Base-by-base conservation (phyloP, 1,140 invertebrate genomes). In the Drosophila athabasca region DNA sequence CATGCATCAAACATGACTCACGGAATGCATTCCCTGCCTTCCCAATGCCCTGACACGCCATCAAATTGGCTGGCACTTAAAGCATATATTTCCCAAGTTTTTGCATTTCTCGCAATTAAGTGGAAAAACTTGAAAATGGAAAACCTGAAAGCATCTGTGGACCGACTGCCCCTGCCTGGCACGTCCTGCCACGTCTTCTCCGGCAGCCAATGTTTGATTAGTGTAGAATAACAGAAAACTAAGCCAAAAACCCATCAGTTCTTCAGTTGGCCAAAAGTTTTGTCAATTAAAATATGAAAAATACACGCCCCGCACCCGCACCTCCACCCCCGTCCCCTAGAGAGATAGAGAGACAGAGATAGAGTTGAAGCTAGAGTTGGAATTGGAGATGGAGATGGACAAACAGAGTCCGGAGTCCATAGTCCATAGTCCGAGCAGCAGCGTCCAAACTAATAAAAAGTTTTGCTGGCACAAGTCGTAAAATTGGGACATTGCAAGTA, bases 211-310 rank as follows among this genome's bases (percentile, higher is more conserved):
- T 45, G 58, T 74, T 64, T 64, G 70, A 59, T 79, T 75, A 75
- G 62, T 49, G 46, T 57, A 24, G 45, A 62, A 76, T 81, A 87
- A 85, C 65, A 79, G 55, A 83, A 13, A 83, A 84, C 76, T 79
- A 67, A 50, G 45, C 59, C 50, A 74, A 67, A 80, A 87, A 71
- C 74, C 82, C 82, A 85, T 87, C 81, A 87, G 73, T 62, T 74
- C 67, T 49, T 54, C 75, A 71, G 65, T 82, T 87, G 78, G 69
- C 76, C 74, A 87, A 87, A 87, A 87, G 69, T 87, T 87, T 87
- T 87, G 82, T 87, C 82, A 87, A 87, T 87, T 87, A 87, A 87
- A 87, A 87, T 87, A 82, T 87, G 82, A 87, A 82, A 87, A 87
- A 87, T 87, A 87, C 74, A 43, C 35, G 9, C 48, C 24, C 24